Conservation (phyloP, 2,797 vertebrate genomes). For the Phalanger gymnotis region DNA sequence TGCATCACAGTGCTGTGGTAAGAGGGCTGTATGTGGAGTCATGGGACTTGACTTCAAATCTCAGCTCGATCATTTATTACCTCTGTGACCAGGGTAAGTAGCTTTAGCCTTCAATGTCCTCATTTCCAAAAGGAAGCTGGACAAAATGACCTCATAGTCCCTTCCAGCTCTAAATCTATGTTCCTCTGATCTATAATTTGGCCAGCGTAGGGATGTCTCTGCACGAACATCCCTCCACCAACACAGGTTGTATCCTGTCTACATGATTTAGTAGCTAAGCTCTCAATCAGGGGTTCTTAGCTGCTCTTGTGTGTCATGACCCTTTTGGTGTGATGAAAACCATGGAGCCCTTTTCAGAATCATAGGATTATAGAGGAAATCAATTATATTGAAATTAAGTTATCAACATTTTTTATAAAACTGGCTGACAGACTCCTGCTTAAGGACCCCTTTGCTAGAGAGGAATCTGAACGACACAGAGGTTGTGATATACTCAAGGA, state of each 20-base stretch:
- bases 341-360: background rate
- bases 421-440: background rate
- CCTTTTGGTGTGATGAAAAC: background rate
- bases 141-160: background rate
- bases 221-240: background rate
- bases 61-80: background rate
- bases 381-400: background rate
- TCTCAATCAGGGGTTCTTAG: background rate
- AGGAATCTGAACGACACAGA: background rate
- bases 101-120: background rate
- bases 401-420: background rate
- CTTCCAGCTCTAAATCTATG: background rate
- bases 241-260: background rate
- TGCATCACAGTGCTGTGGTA: background rate
- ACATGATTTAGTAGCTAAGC: background rate
- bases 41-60: background rate
- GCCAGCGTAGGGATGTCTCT: background rate
- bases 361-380: background rate
- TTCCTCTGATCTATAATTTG: background rate
- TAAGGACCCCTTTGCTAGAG: background rate
- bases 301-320: background rate
- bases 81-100: background rate
- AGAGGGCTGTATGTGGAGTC: background rate
- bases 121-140: background rate
- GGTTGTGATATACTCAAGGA: background rate